Evolutionary conservation across 2,888 invertebrate species (phyloP).

Genomic region (Tenthredo mesomela): DNA sequence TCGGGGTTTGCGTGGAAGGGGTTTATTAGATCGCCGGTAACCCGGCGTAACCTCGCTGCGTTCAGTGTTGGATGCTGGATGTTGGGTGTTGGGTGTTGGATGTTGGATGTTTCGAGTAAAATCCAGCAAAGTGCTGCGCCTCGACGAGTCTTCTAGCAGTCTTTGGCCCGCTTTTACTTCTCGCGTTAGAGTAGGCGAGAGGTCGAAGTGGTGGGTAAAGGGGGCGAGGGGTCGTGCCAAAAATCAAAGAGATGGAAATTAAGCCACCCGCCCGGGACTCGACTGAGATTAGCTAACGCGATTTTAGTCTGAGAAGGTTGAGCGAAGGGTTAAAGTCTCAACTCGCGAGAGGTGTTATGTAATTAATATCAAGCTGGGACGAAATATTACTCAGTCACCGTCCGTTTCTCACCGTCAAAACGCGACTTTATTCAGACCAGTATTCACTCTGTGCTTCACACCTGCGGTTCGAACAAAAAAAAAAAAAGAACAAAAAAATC

Average conservation of each 20-base stretch:
- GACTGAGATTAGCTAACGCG: constrained; percentile 65
- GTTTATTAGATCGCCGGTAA: constrained; percentile 74
- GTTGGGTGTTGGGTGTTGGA: constrained; percentile 51
- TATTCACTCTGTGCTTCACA: not conserved
- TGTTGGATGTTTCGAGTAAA: constrained; percentile 63
- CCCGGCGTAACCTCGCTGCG: constrained; percentile 59
- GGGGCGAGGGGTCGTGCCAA: constrained; percentile 66
- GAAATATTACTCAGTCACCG: constrained; percentile 57
- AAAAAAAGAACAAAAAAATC: not conserved
- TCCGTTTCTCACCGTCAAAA: constrained; percentile 14
- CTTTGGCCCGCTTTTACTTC: constrained; percentile 60
- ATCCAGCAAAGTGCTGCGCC: constrained; percentile 70
- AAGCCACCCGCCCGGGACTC: constrained; percentile 63
- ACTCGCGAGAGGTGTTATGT: constrained; percentile 53
- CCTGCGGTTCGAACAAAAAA: not conserved
- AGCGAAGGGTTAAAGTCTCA: constrained; percentile 54
- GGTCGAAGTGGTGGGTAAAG: constrained; percentile 38
- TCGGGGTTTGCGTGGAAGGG: constrained; percentile 58
- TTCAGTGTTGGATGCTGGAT: constrained; percentile 53
- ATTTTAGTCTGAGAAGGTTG: constrained; percentile 60
- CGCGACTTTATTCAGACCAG: not conserved
- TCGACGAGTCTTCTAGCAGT: constrained; percentile 52
- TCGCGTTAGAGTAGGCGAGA: constrained; percentile 51
- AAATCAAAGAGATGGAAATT: constrained; percentile 76
- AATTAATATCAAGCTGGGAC: constrained; percentile 57